Percentiles rank a stretch among this genome's conserved stretches.
Evolutionary conservation across 1,140 invertebrate species (phyloP).

Genomic region (Nebria ingens): DNA sequence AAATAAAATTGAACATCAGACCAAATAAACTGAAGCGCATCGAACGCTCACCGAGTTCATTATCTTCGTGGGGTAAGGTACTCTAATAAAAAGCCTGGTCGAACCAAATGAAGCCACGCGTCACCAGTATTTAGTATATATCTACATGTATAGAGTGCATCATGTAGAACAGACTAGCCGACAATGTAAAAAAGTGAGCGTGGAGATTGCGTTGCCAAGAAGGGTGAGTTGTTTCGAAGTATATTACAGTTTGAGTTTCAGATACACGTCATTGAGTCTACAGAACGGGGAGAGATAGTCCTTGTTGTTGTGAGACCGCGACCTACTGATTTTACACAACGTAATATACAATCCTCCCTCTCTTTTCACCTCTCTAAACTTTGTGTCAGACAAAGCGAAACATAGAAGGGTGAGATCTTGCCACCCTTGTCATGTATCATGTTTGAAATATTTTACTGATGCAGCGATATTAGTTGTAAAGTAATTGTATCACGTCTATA

Average conservation of each 20-base stretch:
- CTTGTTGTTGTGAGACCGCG: background rate
- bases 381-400: background rate
- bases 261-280: slow-evolving; percentile 6
- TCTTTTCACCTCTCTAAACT: background rate
- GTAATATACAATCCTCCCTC: background rate
- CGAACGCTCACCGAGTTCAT: background rate
- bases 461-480: slow-evolving; percentile 8
- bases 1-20: background rate
- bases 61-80: too few relatives aligned
- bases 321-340: slow-evolving; percentile 7
- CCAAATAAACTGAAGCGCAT: background rate
- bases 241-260: slow-evolving; percentile 7
- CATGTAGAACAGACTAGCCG: background rate
- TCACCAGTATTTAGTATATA: background rate
- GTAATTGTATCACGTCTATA: slow-evolving; percentile 7
- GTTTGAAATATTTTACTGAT: slow-evolving; percentile 8
- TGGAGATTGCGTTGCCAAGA: background rate
- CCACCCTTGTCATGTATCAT: background rate
- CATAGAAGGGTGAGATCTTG: background rate
- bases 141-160: background rate
- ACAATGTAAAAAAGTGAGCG: background rate
- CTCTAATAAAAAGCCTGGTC: background rate
- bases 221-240: background rate
- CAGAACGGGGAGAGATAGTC: too few relatives aligned
- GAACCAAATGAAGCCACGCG: background rate